Conservation (phyloP, 2,888 invertebrate species). For the Urechis unicinctus region DNA sequence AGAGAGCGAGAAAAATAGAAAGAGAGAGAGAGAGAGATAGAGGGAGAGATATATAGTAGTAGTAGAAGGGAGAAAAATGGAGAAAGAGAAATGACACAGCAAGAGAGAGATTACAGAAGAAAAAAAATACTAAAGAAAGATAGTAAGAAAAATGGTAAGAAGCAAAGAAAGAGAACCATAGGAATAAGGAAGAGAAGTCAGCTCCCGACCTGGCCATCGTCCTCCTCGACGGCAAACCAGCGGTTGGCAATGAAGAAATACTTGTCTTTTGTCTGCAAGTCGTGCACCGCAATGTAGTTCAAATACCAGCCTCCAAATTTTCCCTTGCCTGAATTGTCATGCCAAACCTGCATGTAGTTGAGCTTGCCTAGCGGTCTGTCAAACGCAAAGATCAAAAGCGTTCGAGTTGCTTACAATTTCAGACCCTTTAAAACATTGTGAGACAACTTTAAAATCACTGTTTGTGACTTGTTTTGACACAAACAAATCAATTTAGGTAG, state of each 20-base stretch:
- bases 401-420: no score
- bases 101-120: no score
- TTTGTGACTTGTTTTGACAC: no score
- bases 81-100: no score
- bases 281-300: conserved; percentile 50
- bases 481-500: no score
- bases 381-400: neutral
- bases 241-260: conserved; percentile 51
- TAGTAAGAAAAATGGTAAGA: neutral
- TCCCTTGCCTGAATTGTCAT: conserved; percentile 54
- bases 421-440: no score
- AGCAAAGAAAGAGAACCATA: neutral
- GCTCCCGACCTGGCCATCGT: conserved; percentile 53
- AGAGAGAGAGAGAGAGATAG: no score
- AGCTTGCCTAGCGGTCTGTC: conserved; percentile 51
- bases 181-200: neutral
- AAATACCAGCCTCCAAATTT: conserved; percentile 52
- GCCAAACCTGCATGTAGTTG: conserved; percentile 53
- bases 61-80: no score
- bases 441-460: no score
- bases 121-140: neutral
- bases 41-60: no score
- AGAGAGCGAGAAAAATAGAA: no score
- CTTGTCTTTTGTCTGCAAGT: conserved; percentile 53
- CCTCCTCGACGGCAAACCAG: conserved; percentile 55